Base-by-base conservation (phyloP, 2,113 vertebrate genomes). In the Callospermophilus lateralis region DNA sequence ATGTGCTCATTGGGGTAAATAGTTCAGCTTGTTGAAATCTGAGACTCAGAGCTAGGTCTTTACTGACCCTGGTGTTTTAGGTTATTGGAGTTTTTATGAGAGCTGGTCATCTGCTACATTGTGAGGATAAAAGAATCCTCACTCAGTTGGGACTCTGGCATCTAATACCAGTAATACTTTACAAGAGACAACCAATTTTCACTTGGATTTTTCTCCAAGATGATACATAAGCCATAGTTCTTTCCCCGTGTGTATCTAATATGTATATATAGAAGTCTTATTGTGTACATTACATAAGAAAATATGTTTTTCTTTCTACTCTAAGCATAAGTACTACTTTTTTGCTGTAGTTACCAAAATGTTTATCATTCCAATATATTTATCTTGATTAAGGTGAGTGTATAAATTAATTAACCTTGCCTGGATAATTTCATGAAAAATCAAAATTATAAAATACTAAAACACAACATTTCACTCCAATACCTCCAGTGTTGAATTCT, bases 1-100 rank as follows among this genome's bases (percentile, higher is more conserved):
- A 95, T 93, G 26, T 96, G 79, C 15, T 96, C 63, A 68, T 13
- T 92, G 16, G 0, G 15, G 95, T 12, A 45, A 97, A 84, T 0
- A 51, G 55, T 96, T 97, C 34, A 90, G 15, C 37, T 93, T 87
- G 11, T 8, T 95, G 42, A 96, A 39, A 84, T 79, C 74, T 20
- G 19, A 77, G 84, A 93, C 90, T 83, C 90, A 96, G 20, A 85
- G 74, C 32, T 76, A 73, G 22, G n/a, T 5, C 91, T 55, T 53
- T 48, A 93, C 13, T 28, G 72, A 89, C 48, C 45, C 2, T 34
- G 12, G 10, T 76, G 89, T 89, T 42, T 97, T 61, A 39, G 16
- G 13, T 93, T 89, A 93, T 92, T 87, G 81, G 9, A 55, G 73
- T 0, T 93, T 92, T 93, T 94, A 88, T 90, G 91, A 94, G 80